A percentile compares a stretch with the other conserved stretches of the same genome.
phyloP scores from a whole-genome alignment of 2,113 vertebrate species.

The Canis aureus region DNA sequence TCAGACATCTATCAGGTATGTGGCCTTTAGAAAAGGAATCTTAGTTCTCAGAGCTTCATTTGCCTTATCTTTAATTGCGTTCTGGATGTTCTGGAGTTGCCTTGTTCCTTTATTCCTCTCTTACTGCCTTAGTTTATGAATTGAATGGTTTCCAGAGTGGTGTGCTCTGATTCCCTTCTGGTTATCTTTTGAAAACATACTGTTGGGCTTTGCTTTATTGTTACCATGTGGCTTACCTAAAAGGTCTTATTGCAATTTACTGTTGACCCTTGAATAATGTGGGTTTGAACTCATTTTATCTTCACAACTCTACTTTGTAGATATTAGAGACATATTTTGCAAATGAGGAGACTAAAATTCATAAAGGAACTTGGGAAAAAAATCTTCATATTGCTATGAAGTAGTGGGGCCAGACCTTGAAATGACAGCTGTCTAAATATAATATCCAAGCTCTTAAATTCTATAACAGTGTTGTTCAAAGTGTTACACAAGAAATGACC shows the following conservation, averaged over 20 bases:
- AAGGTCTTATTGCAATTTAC: neutral
- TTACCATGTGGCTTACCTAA: neutral
- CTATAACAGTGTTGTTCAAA: neutral
- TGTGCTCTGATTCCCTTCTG: neutral
- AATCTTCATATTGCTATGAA: neutral
- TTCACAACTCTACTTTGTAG: neutral
- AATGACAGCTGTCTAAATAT: neutral
- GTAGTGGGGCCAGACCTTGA: neutral
- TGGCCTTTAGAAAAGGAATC: neutral
- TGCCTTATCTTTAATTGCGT: conserved; percentile 32
- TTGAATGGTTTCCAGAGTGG: neutral
- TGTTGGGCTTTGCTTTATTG: neutral
- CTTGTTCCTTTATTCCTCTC: neutral
- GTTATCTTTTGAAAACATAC: neutral
- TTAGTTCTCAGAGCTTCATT: neutral
- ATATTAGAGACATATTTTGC: neutral
- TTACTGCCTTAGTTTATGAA: neutral
- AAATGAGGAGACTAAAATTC: neutral
- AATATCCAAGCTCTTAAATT: neutral
- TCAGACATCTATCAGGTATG: neutral
- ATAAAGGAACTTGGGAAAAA: neutral
- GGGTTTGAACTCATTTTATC: neutral
- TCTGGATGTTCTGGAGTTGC: neutral
- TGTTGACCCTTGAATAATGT: neutral
- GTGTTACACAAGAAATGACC: neutral